Conservation (phyloP, 2,113 vertebrate genomes). For the Calidris pygmaea region DNA sequence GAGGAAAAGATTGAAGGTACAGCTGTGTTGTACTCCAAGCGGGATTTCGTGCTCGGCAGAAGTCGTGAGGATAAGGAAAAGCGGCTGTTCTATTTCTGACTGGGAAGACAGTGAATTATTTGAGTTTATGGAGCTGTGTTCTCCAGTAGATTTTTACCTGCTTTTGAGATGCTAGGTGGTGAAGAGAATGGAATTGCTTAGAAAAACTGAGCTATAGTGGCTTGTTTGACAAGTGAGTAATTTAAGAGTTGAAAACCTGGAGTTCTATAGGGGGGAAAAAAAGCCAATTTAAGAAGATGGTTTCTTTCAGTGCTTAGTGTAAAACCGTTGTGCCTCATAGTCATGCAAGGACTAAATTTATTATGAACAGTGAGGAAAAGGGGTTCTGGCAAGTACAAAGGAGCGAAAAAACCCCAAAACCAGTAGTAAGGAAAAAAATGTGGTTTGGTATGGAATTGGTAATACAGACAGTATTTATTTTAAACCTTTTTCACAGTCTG, state of each 20-base stretch:
- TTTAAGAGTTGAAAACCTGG: neutral
- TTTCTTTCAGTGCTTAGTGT: neutral
- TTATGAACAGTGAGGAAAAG: neutral
- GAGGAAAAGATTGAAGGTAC: neutral
- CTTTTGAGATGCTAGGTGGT: neutral
- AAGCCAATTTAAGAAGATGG: neutral
- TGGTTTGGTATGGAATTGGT: neutral
- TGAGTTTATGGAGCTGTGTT: neutral
- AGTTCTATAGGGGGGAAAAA: neutral
- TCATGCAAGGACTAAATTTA: neutral
- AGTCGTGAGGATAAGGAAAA: neutral
- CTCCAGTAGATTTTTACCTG: neutral
- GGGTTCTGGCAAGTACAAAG: neutral
- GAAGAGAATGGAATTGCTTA: neutral
- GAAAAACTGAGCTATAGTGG: neutral
- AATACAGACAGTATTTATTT: neutral
- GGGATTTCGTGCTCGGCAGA: neutral
- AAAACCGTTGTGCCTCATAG: neutral
- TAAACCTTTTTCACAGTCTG: neutral
- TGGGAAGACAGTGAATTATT: neutral
- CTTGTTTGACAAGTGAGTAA: conserved; percentile 38
- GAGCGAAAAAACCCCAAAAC: neutral
- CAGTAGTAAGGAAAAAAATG: neutral
- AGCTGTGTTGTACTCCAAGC: neutral
- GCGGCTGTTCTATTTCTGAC: neutral